phyloP scores from a whole-genome alignment of 2,888 invertebrate genomes.

The Hypselothyrea guttata region DNA sequence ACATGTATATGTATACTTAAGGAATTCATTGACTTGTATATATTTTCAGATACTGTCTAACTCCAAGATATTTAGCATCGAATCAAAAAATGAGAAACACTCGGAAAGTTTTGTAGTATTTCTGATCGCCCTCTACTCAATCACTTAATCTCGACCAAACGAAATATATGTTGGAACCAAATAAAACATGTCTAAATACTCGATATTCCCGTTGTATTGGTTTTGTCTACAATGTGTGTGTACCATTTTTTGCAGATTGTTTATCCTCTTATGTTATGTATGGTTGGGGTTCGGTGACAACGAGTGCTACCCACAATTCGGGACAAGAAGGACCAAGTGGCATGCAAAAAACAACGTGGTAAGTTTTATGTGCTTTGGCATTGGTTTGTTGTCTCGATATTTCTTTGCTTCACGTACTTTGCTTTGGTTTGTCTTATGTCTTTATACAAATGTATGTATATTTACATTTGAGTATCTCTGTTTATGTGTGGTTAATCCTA shows the following conservation, averaged over 20 bases:
- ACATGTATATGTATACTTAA: too few relatives aligned
- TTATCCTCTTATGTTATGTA: slow-evolving; percentile 37
- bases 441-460: too few relatives aligned
- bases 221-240: slow-evolving; percentile 46
- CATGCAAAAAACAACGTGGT: slow-evolving; percentile 31
- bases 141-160: too few relatives aligned
- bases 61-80: too few relatives aligned
- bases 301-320: slow-evolving; percentile 19
- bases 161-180: too few relatives aligned
- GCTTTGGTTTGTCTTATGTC: slow-evolving; percentile 25
- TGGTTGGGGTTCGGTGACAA: slow-evolving; percentile 23
- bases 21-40: too few relatives aligned
- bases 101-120: too few relatives aligned
- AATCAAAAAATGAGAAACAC: too few relatives aligned
- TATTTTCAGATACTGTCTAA: too few relatives aligned
- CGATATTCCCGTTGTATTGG: too few relatives aligned
- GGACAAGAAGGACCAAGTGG: slow-evolving; percentile 4
- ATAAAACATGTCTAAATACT: too few relatives aligned
- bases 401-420: slow-evolving; percentile 14
- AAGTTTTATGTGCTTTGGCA: slow-evolving; percentile 35
- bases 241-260: slow-evolving; percentile 62
- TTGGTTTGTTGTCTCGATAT: slow-evolving; percentile 26
- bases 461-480: slow-evolving; percentile 14
- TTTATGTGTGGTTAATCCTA: slow-evolving; percentile 60
- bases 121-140: too few relatives aligned